Conservation (phyloP, 2,888 invertebrate species). For the Drosophila recens region DNA sequence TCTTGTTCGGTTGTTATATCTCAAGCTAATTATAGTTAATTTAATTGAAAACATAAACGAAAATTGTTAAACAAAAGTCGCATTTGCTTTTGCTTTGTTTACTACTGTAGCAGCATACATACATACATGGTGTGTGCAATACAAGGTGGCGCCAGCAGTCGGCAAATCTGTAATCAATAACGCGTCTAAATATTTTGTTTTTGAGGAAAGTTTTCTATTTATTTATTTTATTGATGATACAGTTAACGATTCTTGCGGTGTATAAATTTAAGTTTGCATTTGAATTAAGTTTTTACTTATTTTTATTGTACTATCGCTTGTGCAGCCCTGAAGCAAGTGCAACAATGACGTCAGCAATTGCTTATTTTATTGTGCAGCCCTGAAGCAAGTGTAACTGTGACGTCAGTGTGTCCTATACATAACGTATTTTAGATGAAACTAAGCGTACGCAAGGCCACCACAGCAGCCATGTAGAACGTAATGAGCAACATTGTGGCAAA, state of each 20-base stretch:
- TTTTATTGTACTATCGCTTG: slow-evolving; percentile 1
- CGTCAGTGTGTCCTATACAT: background rate
- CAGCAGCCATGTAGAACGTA: slow-evolving; percentile 86
- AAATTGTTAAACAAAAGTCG: slow-evolving; percentile 36
- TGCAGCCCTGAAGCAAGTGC: slow-evolving; percentile 14
- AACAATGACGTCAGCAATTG: slow-evolving; percentile 7
- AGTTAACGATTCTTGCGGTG: no score
- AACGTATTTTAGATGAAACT: slow-evolving; percentile 61
- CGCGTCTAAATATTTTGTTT: no score
- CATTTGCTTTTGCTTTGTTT: slow-evolving; percentile 7
- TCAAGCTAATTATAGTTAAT: slow-evolving; percentile 71
- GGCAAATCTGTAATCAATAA: background rate
- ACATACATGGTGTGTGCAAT: no score
- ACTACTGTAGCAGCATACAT: background rate
- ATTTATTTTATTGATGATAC: no score
- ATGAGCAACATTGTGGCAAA: slow-evolving; percentile 85
- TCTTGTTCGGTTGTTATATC: slow-evolving; percentile 61
- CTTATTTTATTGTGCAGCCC: slow-evolving; percentile 14
- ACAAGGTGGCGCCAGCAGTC: background rate
- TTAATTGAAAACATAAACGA: slow-evolving; percentile 51
- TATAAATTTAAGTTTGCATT: no score
- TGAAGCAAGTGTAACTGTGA: slow-evolving; percentile 4
- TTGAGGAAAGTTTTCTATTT: no score
- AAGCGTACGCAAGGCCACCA: slow-evolving; percentile 82
- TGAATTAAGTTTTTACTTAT: background rate